phyloP scores from a whole-genome alignment of 2,797 vertebrate genomes.

The Sebastes iracundus region DNA sequence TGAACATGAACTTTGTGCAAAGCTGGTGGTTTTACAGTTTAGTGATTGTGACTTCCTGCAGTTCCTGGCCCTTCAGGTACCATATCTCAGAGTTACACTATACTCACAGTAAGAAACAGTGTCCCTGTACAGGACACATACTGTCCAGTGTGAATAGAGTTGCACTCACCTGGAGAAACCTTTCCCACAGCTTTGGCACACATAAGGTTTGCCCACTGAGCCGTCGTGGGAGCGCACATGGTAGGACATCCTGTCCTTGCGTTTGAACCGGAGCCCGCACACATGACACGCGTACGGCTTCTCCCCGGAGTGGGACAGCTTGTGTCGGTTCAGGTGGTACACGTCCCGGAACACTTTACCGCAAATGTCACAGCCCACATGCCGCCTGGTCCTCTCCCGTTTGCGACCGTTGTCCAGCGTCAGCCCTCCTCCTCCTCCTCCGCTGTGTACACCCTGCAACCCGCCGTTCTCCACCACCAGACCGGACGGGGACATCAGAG shows the following conservation, averaged over 20 bases:
- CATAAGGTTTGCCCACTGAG: constrained; percentile 98
- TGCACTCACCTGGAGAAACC: constrained; percentile 96
- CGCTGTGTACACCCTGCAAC: constrained; percentile 55
- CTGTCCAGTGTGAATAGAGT: background rate
- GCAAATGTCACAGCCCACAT: constrained; percentile 97
- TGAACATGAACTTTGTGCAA: too few species aligned
- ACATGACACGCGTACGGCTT: constrained; percentile 99
- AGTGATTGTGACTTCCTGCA: too few species aligned
- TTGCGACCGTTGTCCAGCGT: constrained; percentile 86
- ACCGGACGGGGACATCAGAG: constrained; percentile 54
- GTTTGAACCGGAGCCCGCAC: constrained; percentile 96
- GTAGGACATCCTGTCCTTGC: constrained; percentile 99
- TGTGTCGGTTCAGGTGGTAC: constrained; percentile 98
- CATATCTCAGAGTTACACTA: background rate
- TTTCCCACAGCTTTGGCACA: constrained; percentile 99
- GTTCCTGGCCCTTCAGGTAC: too few species aligned
- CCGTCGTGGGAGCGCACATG: constrained; percentile 98
- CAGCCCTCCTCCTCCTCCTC: background rate
- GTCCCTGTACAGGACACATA: background rate
- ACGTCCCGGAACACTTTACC: constrained; percentile 99
- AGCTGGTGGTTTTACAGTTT: too few species aligned
- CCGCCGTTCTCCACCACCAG: constrained; percentile 78
- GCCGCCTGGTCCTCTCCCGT: constrained; percentile 94
- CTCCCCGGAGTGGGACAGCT: constrained; percentile 97
- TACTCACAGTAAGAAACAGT: background rate